A percentile compares a stretch with the other conserved stretches of the same genome.
Evolutionary conservation across 92 coral and sea anemone species (phyloP).

Genomic region (Umimayanthus chanpuru): DNA sequence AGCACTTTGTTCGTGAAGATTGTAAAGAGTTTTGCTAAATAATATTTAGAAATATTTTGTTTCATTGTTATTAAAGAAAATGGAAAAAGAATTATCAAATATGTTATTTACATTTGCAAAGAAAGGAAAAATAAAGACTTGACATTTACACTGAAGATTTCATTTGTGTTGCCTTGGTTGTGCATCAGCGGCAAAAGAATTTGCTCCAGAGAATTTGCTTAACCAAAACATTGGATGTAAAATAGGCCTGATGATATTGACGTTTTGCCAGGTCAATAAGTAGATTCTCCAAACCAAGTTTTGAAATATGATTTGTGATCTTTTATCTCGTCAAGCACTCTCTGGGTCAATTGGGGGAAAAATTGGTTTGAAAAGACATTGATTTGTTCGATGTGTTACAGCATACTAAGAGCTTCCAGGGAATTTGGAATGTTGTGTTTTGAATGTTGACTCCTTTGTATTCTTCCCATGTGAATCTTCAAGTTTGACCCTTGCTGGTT

Average conservation of each 20-base stretch:
- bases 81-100: slow-evolving; percentile 32
- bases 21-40: slow-evolving; percentile 51
- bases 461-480: too few species aligned
- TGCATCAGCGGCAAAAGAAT: neutral
- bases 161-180: slow-evolving; percentile 14
- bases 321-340: too few species aligned
- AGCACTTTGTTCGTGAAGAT: slow-evolving; percentile 42
- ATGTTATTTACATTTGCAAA: slow-evolving; percentile 44
- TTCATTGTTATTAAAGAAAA: slow-evolving; percentile 48
- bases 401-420: too few species aligned
- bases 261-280: neutral
- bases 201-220: neutral
- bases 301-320: too few species aligned
- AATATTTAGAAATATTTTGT: slow-evolving; percentile 49
- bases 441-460: too few species aligned
- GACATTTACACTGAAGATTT: slow-evolving; percentile 1
- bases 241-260: too few species aligned
- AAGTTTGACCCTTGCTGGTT: too few species aligned
- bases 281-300: neutral
- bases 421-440: too few species aligned
- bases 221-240: too few species aligned
- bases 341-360: too few species aligned
- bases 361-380: too few species aligned
- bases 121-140: slow-evolving; percentile 15
- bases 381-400: too few species aligned